Percentiles rank a stretch among this genome's conserved stretches.
Conservation (phyloP, 2,113 vertebrate species). For the Prunella fulvescens region DNA sequence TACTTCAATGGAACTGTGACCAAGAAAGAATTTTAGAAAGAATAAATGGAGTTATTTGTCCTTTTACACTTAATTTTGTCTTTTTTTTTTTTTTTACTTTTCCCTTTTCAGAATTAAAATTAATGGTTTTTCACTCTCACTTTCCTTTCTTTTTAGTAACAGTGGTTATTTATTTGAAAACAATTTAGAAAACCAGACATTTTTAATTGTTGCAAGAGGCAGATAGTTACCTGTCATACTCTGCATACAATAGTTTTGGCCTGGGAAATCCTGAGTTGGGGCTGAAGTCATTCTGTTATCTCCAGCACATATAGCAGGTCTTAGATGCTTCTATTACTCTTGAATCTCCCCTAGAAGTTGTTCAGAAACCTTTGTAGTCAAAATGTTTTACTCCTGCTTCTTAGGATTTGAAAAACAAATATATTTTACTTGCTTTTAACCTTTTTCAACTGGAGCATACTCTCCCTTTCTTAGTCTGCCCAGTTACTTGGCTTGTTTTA, state of each 20-base stretch:
- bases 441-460: not conserved
- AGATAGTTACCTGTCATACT: not conserved
- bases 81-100: not conserved
- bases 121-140: not conserved
- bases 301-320: not conserved
- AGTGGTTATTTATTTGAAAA: not conserved
- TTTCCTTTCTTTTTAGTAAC: not conserved
- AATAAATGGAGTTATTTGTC: not conserved
- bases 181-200: not conserved
- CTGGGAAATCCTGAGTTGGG: not conserved
- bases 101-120: not conserved
- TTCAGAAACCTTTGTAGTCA: not conserved
- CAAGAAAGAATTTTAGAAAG: not conserved
- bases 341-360: not conserved
- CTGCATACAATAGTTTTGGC: not conserved
- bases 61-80: not conserved
- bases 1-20: not conserved
- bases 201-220: not conserved
- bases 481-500: not conserved
- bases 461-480: not conserved
- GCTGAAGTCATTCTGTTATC: not conserved
- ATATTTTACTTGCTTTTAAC: not conserved
- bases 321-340: not conserved
- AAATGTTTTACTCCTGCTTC: not conserved
- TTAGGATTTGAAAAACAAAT: not conserved